Base-by-base conservation (phyloP, 2,888 invertebrate species). In the Luperina testacea region DNA sequence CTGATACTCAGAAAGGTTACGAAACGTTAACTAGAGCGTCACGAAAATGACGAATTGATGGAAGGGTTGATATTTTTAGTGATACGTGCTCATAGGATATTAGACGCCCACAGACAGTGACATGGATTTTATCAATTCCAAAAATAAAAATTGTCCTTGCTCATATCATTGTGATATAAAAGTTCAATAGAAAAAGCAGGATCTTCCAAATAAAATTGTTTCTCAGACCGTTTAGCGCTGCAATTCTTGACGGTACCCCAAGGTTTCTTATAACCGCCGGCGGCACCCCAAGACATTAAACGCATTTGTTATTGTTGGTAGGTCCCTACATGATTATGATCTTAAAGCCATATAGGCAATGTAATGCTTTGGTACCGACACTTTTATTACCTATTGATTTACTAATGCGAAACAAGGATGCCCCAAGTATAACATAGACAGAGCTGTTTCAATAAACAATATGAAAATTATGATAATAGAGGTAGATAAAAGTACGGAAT, bases 201-300 rank as follows among this genome's bases (percentile, higher is more conserved):
- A 57, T 11, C 6, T 48, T 38, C 4, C 7, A 32, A 48, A 4
- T 32, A 59, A 42, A 59, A 65, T 32, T 13, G 9, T 70, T 77
- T 63, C 24, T 27, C 27, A 63, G 38, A 57, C 6, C 8, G 53
- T 15, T 32, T 42, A n/a, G 27, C 59, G 15, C n/a, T 79, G 42
- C 15, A 63, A 48, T 5, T 68, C 67, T 68, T 83, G 68, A 32
- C 51, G 15, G 61, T 20, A 64, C 63, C 84, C 72, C 63, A 27
- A 72, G 57, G 2, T 53, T 64, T 53, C 57, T 51, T 51, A 51
- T 17, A 27, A 59, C n/a, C 27, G 64, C 72, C 79, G 32, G n/a
- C 63, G 84, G 72, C 81, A 79, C 81, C 84, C 81, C 69, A 83
- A 83, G 80, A 72, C 71, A 80, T 75, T 86, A 72, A 64, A 20